A percentile compares a stretch with the other conserved stretches of the same genome.
phyloP scores from a whole-genome alignment of 2,797 vertebrate genomes.

The Sebastes goodei region DNA sequence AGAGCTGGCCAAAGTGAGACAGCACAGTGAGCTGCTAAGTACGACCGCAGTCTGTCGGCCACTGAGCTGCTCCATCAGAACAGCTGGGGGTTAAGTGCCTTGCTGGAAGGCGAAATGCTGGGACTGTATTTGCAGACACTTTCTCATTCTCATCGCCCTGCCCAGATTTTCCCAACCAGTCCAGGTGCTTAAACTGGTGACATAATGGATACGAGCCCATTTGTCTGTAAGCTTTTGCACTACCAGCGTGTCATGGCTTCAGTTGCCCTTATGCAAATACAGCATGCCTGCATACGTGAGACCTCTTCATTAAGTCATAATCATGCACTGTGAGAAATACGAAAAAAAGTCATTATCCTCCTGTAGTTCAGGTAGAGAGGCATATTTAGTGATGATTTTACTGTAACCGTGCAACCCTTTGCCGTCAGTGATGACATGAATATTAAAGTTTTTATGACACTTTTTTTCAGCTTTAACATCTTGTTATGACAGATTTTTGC shows the following conservation, averaged over 20 bases:
- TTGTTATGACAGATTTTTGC: background rate
- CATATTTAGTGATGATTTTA: slow-evolving; percentile 5
- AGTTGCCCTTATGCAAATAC: slow-evolving; percentile 27
- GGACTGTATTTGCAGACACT: slow-evolving; percentile 25
- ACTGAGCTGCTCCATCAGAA: slow-evolving; percentile 41
- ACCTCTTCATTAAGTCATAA: slow-evolving; percentile 37
- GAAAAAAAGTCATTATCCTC: slow-evolving; percentile 7
- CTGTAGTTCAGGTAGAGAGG: slow-evolving; percentile 5
- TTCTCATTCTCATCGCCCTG: slow-evolving; percentile 19
- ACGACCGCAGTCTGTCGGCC: slow-evolving; percentile 9
- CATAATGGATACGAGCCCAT: slow-evolving; percentile 17
- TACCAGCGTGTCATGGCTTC: background rate
- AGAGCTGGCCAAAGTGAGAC: background rate
- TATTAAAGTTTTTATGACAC: background rate
- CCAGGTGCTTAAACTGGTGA: slow-evolving; percentile 36
- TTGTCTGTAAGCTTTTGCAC: slow-evolving; percentile 30
- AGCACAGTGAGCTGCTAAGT: slow-evolving; percentile 7
- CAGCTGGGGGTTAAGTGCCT: slow-evolving; percentile 55
- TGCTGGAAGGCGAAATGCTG: slow-evolving; percentile 40
- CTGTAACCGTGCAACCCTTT: background rate
- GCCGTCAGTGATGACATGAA: background rate
- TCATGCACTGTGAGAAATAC: slow-evolving; percentile 10
- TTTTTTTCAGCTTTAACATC: background rate
- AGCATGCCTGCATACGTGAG: slow-evolving; percentile 7
- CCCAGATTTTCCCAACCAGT: slow-evolving; percentile 18